Evolutionary conservation across 2,113 vertebrate species (phyloP), one percentile per base, ranked within the genome.

Genomic region (Chrysochloris asiatica): DNA sequence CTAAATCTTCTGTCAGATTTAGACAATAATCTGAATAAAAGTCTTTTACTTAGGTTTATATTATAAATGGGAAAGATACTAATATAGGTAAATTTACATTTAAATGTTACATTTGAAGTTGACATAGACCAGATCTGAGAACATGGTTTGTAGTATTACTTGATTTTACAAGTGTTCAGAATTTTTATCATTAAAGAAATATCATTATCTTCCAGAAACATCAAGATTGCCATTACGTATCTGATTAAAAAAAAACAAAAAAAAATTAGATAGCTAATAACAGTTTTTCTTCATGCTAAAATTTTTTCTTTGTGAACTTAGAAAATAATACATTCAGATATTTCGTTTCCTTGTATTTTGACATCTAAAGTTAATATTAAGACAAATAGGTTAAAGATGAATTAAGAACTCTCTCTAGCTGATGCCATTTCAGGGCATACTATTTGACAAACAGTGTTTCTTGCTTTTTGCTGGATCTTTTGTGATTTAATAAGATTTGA

Each of bases 1-100:
- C 65, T 72, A 81, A 93, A 45, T 88, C 82, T 90, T 90, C 77
- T 92, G 59, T 95, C 47, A 63, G 73, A 8, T 85, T 93, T 83
- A 92, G 79, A 50, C 65, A 94, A 56, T 61, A 83, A 56, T 83
- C 72, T 69, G 52, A 91, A 88, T 94, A 61, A 50, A 83, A 72
- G 36, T 92, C 2, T 88, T 76, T 76, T 83, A 41, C 86, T 63
- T 92, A 79, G 56, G 6, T 83, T 81, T 82, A 36, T 84, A 1
- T 80, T 72, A 19, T 87, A 26, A 83, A 83, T 77, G 75, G 7
- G 21, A 43, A 89, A 86, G 88, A 73, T 65, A 45, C 0, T 52
- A 6, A 1, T 59, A 5, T 13, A 43, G 14, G 4, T 85, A 52
- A 69, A 71, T 71, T 76, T 50, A 22, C 30, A 33, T 50, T 81